Evolutionary conservation across 2,888 invertebrate genomes (phyloP).

Genomic region (Agrochola lychnidis): DNA sequence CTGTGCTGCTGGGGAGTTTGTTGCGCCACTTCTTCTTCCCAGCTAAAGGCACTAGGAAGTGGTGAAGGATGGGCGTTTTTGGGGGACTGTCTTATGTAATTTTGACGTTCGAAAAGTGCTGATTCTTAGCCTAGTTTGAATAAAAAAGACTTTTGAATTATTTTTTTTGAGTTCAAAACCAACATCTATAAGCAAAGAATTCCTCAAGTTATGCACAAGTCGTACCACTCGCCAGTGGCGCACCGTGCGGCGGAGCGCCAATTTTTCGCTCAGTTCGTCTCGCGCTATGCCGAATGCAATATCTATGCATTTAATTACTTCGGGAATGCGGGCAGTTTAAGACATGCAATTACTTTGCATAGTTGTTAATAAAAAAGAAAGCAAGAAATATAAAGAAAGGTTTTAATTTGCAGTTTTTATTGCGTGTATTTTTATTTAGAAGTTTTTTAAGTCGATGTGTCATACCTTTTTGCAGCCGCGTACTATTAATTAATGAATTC

Average conservation of each 20-base stretch:
- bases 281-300: slow-evolving; percentile 40
- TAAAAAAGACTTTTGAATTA: no score
- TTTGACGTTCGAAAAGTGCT: no score
- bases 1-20: no score
- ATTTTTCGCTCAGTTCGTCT: slow-evolving; percentile 61
- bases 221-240: slow-evolving; percentile 21
- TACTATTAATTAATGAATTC: neutral
- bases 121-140: no score
- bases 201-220: slow-evolving; percentile 18
- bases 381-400: neutral
- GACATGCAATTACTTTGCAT: slow-evolving; percentile 26
- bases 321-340: slow-evolving; percentile 38
- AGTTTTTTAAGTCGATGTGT: neutral
- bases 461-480: neutral
- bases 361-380: neutral
- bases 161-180: no score
- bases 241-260: slow-evolving; percentile 52
- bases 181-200: slow-evolving; percentile 8
- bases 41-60: no score
- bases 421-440: neutral
- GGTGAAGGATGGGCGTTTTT: no score
- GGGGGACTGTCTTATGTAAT: no score
- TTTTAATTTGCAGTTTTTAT: slow-evolving; percentile 9
- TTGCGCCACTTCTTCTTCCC: no score
- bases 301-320: slow-evolving; percentile 27